Percentiles rank a stretch among this genome's conserved stretches.
Conservation (phyloP, 2,113 vertebrate species). For the Kobus ellipsiprymnus region DNA sequence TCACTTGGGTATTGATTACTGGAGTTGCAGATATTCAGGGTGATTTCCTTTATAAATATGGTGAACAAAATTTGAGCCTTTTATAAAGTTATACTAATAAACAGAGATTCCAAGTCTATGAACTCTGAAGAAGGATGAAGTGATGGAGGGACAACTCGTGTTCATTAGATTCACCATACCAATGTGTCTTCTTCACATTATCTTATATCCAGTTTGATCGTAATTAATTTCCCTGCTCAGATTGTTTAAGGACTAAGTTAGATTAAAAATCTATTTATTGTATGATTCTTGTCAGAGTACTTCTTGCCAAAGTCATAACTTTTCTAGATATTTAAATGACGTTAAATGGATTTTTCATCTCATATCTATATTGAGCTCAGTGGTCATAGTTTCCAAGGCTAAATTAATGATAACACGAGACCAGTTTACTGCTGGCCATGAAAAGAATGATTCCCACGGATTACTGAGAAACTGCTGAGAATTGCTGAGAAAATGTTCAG, state of each 20-base stretch:
- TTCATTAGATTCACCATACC: neutral
- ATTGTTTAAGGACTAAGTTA: neutral
- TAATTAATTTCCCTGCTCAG: neutral
- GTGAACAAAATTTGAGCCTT: neutral
- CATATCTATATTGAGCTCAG: neutral
- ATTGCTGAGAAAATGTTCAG: neutral
- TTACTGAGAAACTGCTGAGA: neutral
- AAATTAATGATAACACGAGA: neutral
- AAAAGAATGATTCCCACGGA: neutral
- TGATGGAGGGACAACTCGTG: neutral
- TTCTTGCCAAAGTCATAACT: neutral
- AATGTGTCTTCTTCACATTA: neutral
- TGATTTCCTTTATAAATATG: neutral
- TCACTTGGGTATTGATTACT: neutral
- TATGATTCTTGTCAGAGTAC: neutral
- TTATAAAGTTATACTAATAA: neutral
- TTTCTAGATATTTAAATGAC: neutral
- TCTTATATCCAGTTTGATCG: neutral
- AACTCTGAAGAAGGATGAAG: neutral
- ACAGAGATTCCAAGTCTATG: neutral
- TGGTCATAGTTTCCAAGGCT: neutral
- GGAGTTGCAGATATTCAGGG: neutral
- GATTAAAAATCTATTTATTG: neutral
- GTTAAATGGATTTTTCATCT: neutral
- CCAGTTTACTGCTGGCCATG: neutral